Base-by-base conservation (phyloP, 2,888 invertebrate species). In the Furcula furcula region DNA sequence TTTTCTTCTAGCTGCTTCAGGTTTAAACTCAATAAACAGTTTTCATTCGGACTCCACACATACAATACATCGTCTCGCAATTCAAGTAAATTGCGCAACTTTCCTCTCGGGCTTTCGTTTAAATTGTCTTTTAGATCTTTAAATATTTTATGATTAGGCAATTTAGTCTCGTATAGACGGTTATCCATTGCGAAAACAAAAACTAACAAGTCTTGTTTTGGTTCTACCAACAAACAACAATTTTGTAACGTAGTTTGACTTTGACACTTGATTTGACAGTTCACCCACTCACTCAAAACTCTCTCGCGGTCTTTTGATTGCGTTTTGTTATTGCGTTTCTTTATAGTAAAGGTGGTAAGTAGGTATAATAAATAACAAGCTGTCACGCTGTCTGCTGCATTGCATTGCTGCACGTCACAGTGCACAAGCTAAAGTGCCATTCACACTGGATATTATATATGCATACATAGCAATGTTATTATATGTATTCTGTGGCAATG, bases 61-160 rank as follows among this genome's bases (percentile, higher is more conserved):
- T 91, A 94, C 35, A 94, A 76, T 52, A 93, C 90, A 71, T 93
- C 92, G 51, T 93, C 93, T 40, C 90, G 90, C 33, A 93, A 88
- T 55, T 91, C 91, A 15, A 93, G 67, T 49, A 93, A 89, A 75
- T 92, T 93, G 40, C 89, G 84, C 49, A 93, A 90, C 55, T 92
- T 92, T 39, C 83, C 87, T 43, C 77, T 78, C 15, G 80, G 50
- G 65, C 71, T 83, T 56, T 91, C 90, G 28, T 86, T 79, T 16
- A 93, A 69, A 55, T 86, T 81, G 23, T 86, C 85, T 52, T 90
- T 90, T 31, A 93, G 60, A 47, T 90, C 91, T 55, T 90, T 84
- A 58, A 93, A 92, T 54, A 93, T 78, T 73, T 90, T 90, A 46
- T 91, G 91, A 14, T 91, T 90, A 36, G 89, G 89, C 55, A 93